Base-by-base conservation (phyloP, 2,888 invertebrate species). In the Gastracanthus pulcherrimus region DNA sequence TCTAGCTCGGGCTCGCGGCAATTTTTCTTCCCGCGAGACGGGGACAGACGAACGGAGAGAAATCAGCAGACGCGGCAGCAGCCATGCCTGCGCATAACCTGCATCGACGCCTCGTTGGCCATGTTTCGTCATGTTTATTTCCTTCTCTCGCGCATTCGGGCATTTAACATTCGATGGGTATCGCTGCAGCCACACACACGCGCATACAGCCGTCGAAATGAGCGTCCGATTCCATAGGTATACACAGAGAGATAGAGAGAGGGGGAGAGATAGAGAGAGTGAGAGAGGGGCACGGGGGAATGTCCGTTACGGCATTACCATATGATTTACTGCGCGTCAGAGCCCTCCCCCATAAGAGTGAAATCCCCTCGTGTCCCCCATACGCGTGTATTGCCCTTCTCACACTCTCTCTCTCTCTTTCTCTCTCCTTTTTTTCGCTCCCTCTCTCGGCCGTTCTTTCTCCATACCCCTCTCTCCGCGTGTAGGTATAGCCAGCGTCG, bases 231-330 rank as follows among this genome's bases (percentile, higher is more conserved):
- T 55, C n/a, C n/a, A n/a, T n/a, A n/a, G n/a, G n/a, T n/a, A n/a
- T 9, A 34, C 62, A 62, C 34, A 19, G 62, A 16, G 34, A 5
- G n/a, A n/a, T n/a, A n/a, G 45, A 13, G 45, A n/a, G 16, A n/a
- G n/a, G 45, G 16, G 16, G 45, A 13, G 16, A 34, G 34, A 62
- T 62, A 19, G 62, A 16, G 34, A 5, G 48, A 23, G 23, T 6
- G 71, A 13, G 26, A 23, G 26, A 23, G 64, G 23, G n/a, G 29
- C 19, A 67, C 55, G 36, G 9, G 66, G 29, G 58, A 72, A 84
- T 76, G 85, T 87, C 87, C 86, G 87, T 88, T 87, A 87, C 84
- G 83, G 83, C 86, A 89, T 90, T 89, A 90, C 89, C 91, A 90
- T 91, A 90, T 90, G 90, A 91, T 91, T 89, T 88, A 89, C 51